Evolutionary conservation across 2,888 invertebrate species (phyloP), one percentile per base, ranked within the genome.

Genomic region (Meteorus cinctellus): DNA sequence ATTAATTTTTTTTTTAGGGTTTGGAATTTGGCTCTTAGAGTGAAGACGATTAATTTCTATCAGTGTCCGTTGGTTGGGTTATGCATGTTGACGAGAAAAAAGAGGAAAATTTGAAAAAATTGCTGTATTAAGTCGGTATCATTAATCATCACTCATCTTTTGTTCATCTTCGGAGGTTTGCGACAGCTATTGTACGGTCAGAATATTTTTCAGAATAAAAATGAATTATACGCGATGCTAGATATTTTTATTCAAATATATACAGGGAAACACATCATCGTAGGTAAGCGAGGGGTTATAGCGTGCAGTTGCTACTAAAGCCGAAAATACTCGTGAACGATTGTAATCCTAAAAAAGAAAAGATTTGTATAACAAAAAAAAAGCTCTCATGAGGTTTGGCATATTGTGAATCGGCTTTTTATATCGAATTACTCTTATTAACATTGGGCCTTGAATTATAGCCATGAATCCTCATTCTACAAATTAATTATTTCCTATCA

Each of bases 121-220:
- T 16, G 4, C 48, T 29, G 36, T 19, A 29, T 24, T 10, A 19
- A 59, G 60, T 70, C 71, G 29, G 29, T 72, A 72, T 77, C 80
- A 81, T 83, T 84, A 83, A 84, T 82, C 83, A 84, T 83, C 79
- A 79, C 29, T 55, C 77, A 77, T 76, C 79, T 78, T 83, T 83
- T 82, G 82, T 81, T 79, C 78, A 16, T 36, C 10, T 66, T 72
- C 74, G 77, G 79, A 81, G 79, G 81, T 82, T 83, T 82, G 81
- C 78, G 78, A 55, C 80, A 81, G 81, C 82, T 82, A 82, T 84
- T 84, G 83, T 81, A 34, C 79, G 81, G 79, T 84, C 10, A 19
- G 55, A 84, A 84, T 83, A 84, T 83, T 84, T 82, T 83, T 82
- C 80, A 79, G 66, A 68, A 74, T 48, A 77, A 74, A 71, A 78